A percentile compares a stretch with the other conserved stretches of the same genome.
These are phyloP conservation scores for Amblyraja radiata DNA, from an alignment of 2,797 vertebrate genomes.

Conservation along the genomic window DNA sequence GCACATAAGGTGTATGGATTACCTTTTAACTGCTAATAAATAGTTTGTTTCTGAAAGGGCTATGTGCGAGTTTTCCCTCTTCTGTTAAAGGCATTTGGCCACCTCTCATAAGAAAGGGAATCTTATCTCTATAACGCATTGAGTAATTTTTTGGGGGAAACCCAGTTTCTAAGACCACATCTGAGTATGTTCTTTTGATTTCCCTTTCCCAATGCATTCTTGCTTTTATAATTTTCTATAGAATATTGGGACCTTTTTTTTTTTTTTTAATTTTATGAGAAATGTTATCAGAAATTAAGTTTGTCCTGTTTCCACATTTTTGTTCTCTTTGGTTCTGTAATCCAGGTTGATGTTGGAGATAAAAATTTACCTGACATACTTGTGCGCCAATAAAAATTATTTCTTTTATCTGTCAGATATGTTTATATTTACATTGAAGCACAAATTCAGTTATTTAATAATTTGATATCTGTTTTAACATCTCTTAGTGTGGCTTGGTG, in stretches of 20 bases:
- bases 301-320: constrained; percentile 26
- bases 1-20: constrained; percentile 55
- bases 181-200: not conserved
- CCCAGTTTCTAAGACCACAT: not conserved
- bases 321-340: constrained; percentile 28
- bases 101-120: constrained; percentile 31
- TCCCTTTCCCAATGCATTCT: constrained; percentile 4
- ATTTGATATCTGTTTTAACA: not conserved
- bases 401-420: constrained; percentile 28
- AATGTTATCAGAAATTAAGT: not conserved
- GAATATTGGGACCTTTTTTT: not conserved
- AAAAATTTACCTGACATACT: constrained; percentile 30
- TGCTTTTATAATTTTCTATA: constrained; percentile 12
- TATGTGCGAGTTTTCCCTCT: constrained; percentile 23
- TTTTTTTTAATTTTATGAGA: not conserved
- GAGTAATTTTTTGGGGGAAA: not conserved
- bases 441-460: not conserved
- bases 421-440: not conserved
- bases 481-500: not conserved
- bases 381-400: constrained; percentile 34
- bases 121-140: not conserved
- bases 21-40: constrained; percentile 67
- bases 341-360: constrained; percentile 32
- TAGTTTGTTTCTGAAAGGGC: constrained; percentile 45
- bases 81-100: constrained; percentile 21